Evolutionary conservation across 2,888 invertebrate species (phyloP).

Genomic region (Leptothorax acervorum): DNA sequence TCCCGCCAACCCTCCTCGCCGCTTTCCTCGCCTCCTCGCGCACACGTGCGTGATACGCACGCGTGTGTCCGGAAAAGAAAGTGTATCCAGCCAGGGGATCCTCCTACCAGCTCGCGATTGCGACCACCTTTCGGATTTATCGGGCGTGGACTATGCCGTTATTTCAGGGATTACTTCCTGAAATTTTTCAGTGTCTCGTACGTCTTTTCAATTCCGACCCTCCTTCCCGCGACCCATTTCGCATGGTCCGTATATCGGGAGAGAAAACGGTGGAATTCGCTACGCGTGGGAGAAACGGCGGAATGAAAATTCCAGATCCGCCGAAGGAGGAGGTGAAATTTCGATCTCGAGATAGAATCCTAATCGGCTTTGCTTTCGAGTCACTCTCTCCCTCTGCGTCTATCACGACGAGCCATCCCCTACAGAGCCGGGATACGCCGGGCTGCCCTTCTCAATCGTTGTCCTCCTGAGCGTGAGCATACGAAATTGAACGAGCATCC

Average conservation of each 20-base stretch:
- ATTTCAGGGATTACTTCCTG: conserved; percentile 74
- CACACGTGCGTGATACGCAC: conserved; percentile 73
- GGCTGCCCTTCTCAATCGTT: conserved; percentile 52
- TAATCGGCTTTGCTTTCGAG: conserved; percentile 73
- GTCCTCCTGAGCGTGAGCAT: conserved; percentile 68
- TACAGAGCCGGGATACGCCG: conserved; percentile 14
- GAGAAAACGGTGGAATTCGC: conserved; percentile 53
- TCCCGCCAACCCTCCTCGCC: conserved; percentile 11
- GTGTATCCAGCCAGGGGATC: conserved; percentile 62
- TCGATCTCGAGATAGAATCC: conserved; percentile 68
- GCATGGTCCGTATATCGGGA: conserved; percentile 31
- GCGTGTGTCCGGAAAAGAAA: conserved; percentile 70
- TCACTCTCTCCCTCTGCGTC: conserved; percentile 41
- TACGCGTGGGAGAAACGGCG: conserved; percentile 34
- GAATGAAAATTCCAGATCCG: conserved; percentile 60
- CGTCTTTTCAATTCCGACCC: conserved; percentile 1
- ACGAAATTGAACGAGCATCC: conserved; percentile 71
- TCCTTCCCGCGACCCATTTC: neutral
- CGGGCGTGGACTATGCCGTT: conserved; percentile 74
- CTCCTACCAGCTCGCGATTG: conserved; percentile 68
- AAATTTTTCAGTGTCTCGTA: conserved; percentile 69
- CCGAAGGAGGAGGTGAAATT: conserved; percentile 63
- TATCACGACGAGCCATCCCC: conserved; percentile 32
- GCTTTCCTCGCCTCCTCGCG: conserved; percentile 38
- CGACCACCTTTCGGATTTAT: conserved; percentile 73